These are phyloP conservation scores for Cantharis flavilabris DNA, from an alignment of 2,888 invertebrate genomes.

Conservation along the genomic window DNA sequence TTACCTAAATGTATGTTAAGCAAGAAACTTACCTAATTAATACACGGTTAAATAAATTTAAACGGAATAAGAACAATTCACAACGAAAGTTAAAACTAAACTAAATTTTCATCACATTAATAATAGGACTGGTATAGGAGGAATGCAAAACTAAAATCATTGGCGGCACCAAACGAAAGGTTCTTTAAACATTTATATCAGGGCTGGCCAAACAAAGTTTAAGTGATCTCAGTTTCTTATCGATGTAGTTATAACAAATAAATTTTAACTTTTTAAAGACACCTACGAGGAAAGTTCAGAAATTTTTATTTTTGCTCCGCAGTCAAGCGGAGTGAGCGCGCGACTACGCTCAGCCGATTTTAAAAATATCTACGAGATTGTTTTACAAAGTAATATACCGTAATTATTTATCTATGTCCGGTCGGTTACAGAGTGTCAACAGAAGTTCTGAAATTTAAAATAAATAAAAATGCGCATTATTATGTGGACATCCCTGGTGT, in stretches of 20 bases:
- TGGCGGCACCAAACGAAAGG: background rate
- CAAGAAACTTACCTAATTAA: background rate
- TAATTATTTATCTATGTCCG: background rate
- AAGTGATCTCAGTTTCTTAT: background rate
- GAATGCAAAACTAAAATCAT: background rate
- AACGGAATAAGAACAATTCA: constrained; percentile 1
- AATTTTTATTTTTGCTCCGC: background rate
- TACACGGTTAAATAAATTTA: background rate
- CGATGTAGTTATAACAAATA: background rate
- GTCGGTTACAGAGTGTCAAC: background rate
- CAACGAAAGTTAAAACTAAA: constrained; percentile 9
- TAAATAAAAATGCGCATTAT: background rate
- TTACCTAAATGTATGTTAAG: background rate
- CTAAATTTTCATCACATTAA: constrained; percentile 9
- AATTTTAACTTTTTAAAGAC: background rate
- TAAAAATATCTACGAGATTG: background rate
- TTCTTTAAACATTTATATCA: background rate
- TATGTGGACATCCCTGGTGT: background rate
- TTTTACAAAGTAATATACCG: background rate
- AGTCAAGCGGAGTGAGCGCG: background rate
- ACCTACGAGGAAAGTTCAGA: background rate
- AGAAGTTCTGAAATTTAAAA: background rate
- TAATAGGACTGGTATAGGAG: background rate
- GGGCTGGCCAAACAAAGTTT: background rate
- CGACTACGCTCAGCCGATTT: background rate